A percentile compares a stretch with the other conserved stretches of the same genome.
Evolutionary conservation across 2,797 vertebrate genomes (phyloP).

Genomic region (Cynodonichthys magdalenae): DNA sequence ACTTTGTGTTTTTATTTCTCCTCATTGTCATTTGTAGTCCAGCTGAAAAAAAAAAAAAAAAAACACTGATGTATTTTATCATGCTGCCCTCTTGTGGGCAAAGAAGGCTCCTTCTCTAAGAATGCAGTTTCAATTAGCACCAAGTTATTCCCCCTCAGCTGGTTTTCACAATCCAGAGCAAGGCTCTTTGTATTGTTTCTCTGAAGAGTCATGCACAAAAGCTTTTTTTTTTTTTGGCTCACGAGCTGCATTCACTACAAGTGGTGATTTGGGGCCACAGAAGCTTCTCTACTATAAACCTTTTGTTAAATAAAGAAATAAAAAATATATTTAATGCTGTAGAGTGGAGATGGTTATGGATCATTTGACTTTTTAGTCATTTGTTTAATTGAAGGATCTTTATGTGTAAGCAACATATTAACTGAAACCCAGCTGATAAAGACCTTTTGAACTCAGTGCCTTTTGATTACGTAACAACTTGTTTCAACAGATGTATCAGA

Average conservation of each 20-base stretch:
- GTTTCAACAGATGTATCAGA: conserved; percentile 29
- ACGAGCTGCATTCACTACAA: conserved; percentile 64
- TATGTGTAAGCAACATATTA: conserved; percentile 19
- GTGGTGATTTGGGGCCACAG: conserved; percentile 61
- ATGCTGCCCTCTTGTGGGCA: conserved; percentile 76
- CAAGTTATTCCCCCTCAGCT: conserved; percentile 76
- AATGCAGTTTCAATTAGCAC: conserved; percentile 75
- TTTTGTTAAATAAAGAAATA: conserved; percentile 49
- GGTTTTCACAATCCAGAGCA: conserved; percentile 73
- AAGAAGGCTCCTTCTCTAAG: conserved; percentile 55
- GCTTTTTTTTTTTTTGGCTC: conserved; percentile 59
- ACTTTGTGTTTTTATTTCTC: background rate
- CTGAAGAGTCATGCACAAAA: conserved; percentile 73
- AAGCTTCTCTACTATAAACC: conserved; percentile 65
- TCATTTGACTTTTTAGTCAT: conserved; percentile 37
- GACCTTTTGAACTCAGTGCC: conserved; percentile 8
- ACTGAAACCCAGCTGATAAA: conserved; percentile 28
- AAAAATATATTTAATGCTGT: conserved; percentile 67
- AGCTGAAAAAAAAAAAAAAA: background rate
- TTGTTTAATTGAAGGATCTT: background rate
- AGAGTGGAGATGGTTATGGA: conserved; percentile 49
- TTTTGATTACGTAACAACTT: conserved; percentile 33
- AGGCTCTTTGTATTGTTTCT: conserved; percentile 75
- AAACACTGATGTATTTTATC: conserved; percentile 38
- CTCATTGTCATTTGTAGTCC: background rate